Evolutionary conservation across 2,113 vertebrate species (phyloP).

Genomic region (Catharus bicknelli): DNA sequence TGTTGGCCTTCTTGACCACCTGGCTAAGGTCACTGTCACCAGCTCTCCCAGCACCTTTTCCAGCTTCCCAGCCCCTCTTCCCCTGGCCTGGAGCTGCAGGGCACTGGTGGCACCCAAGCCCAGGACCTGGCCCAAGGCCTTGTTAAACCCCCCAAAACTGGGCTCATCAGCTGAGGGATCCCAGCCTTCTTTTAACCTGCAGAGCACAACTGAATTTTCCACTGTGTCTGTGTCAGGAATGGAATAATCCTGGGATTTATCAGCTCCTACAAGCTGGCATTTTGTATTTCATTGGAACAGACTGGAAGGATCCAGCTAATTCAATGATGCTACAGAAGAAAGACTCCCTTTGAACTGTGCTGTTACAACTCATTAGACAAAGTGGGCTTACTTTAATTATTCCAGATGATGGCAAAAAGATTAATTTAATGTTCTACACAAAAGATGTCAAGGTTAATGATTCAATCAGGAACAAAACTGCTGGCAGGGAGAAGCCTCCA

Average conservation of each 20-base stretch:
- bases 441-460: slow-evolving; percentile 34
- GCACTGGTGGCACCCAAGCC: neutral
- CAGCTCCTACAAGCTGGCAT: neutral
- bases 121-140: neutral
- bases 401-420: neutral
- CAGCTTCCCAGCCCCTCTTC: neutral
- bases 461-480: slow-evolving; percentile 10
- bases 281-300: neutral
- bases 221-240: neutral
- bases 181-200: neutral
- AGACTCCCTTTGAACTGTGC: neutral
- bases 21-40: neutral
- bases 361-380: neutral
- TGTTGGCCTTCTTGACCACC: fast-evolving
- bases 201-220: neutral
- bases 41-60: neutral
- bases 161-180: neutral
- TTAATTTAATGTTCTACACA: neutral
- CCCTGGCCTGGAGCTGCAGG: neutral
- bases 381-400: slow-evolving; percentile 10
- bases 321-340: neutral
- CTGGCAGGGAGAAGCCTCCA: neutral
- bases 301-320: neutral
- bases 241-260: neutral
- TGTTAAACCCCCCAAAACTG: neutral